These are phyloP conservation scores for Drosophila siamana DNA, from an alignment of 2,888 invertebrate species.

Conservation along the genomic window DNA sequence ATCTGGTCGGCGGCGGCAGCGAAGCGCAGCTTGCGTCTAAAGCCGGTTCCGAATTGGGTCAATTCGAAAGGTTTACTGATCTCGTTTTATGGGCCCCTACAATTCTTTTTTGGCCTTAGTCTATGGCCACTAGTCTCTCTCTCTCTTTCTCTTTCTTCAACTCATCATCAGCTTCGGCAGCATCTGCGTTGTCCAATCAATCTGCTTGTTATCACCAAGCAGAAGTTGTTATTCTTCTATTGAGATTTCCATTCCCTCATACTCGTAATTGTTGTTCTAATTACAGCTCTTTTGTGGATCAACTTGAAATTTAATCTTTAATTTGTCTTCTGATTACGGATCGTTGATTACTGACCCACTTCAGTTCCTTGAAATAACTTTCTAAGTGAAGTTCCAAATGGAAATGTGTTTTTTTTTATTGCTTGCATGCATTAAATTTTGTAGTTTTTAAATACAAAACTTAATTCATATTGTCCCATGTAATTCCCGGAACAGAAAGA, in stretches of 20 bases:
- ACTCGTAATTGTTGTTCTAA: slow-evolving; percentile 32
- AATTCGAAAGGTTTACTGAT: slow-evolving; percentile 78
- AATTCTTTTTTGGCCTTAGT: slow-evolving; percentile 43
- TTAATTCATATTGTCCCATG: background rate
- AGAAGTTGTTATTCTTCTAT: slow-evolving; percentile 23
- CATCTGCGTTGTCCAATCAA: slow-evolving; percentile 49
- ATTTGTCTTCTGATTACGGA: slow-evolving; percentile 22
- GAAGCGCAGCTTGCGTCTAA: slow-evolving; percentile 15
- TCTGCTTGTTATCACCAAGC: slow-evolving; percentile 33
- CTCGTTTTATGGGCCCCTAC: slow-evolving; percentile 64
- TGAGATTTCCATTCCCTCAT: background rate
- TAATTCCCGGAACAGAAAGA: background rate
- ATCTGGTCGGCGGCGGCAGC: background rate
- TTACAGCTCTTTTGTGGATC: slow-evolving; percentile 14
- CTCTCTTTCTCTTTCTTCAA: slow-evolving; percentile 19
- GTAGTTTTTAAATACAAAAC: background rate
- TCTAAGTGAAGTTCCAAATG: slow-evolving; percentile 6
- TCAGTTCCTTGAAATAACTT: slow-evolving; percentile 5
- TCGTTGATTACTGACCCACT: slow-evolving; percentile 17
- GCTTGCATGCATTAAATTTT: background rate
- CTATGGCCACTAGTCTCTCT: slow-evolving; percentile 17
- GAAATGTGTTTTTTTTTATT: background rate
- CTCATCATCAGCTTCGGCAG: slow-evolving; percentile 24
- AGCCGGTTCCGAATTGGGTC: slow-evolving; percentile 77
- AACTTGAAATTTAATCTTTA: slow-evolving; percentile 3